Evolutionary conservation across 2,113 vertebrate genomes (phyloP).

Genomic region (Rhegmatorhina hoffmannsi): DNA sequence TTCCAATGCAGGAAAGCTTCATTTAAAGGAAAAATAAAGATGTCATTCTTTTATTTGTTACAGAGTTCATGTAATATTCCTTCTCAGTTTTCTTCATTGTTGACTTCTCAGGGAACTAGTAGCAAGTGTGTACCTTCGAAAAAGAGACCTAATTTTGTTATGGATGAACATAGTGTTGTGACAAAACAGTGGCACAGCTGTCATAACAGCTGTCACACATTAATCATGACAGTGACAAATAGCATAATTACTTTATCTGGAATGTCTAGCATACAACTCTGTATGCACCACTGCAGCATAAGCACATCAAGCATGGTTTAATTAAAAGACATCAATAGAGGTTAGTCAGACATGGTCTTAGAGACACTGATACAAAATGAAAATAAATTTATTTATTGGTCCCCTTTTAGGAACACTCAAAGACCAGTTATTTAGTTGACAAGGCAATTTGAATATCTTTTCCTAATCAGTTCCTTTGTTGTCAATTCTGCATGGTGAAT

Average conservation of each 20-base stretch:
- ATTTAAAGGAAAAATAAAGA: conserved; percentile 74
- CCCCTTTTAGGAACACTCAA: conserved; percentile 60
- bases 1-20: conserved; percentile 62
- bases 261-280: conserved; percentile 78
- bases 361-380: conserved; percentile 74
- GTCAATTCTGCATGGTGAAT: background rate
- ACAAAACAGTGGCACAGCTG: conserved; percentile 85
- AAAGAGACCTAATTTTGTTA: conserved; percentile 81
- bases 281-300: conserved; percentile 66
- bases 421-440: conserved; percentile 57
- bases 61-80: conserved; percentile 74
- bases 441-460: conserved; percentile 58
- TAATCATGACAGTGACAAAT: conserved; percentile 88
- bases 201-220: conserved; percentile 85
- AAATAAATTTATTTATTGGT: conserved; percentile 74
- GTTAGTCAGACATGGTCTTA: conserved; percentile 78
- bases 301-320: conserved; percentile 74
- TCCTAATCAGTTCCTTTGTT: conserved; percentile 42
- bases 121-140: conserved; percentile 67
- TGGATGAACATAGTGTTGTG: conserved; percentile 81
- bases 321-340: conserved; percentile 81
- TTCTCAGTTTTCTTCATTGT: conserved; percentile 75
- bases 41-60: conserved; percentile 75
- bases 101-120: conserved; percentile 74
- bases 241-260: conserved; percentile 83